Evolutionary conservation across 2,888 invertebrate genomes (phyloP).

Genomic region (Allygus modestus): DNA sequence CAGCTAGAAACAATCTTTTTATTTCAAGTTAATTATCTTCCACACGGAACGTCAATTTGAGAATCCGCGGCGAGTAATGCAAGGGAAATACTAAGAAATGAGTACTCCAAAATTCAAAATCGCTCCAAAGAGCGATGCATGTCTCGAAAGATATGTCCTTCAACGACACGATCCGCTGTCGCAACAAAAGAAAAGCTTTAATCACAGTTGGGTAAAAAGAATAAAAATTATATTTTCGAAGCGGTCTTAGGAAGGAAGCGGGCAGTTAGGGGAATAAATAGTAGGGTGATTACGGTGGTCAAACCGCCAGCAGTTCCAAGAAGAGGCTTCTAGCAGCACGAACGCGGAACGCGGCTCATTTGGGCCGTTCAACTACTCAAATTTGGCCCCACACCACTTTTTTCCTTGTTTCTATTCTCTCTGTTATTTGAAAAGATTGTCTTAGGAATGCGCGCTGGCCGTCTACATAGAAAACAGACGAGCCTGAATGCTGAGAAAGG

Average conservation of each 20-base stretch:
- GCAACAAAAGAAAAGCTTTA: background rate
- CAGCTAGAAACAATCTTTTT: too few species aligned
- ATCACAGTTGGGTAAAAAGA: background rate
- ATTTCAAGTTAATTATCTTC: too few species aligned
- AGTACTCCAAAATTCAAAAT: too few species aligned
- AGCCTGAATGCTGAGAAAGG: too few species aligned
- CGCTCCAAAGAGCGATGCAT: too few species aligned
- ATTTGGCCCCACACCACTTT: constrained; percentile 44
- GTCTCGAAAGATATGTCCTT: too few species aligned
- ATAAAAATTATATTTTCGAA: background rate
- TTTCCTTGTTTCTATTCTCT: background rate
- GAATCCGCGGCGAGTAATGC: too few species aligned
- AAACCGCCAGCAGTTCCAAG: constrained; percentile 29
- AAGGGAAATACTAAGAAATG: too few species aligned
- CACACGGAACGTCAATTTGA: too few species aligned
- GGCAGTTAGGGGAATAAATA: constrained; percentile 48
- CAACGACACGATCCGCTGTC: too few species aligned
- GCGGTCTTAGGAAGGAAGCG: constrained; percentile 37
- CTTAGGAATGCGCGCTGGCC: background rate
- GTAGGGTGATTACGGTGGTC: constrained; percentile 27
- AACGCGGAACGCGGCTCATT: background rate
- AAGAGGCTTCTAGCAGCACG: background rate
- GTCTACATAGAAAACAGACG: too few species aligned
- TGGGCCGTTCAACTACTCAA: constrained; percentile 42
- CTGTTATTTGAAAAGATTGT: background rate